These are phyloP conservation scores for Nautilus pompilius DNA, from an alignment of 1,140 invertebrate species.

Conservation along the genomic window DNA sequence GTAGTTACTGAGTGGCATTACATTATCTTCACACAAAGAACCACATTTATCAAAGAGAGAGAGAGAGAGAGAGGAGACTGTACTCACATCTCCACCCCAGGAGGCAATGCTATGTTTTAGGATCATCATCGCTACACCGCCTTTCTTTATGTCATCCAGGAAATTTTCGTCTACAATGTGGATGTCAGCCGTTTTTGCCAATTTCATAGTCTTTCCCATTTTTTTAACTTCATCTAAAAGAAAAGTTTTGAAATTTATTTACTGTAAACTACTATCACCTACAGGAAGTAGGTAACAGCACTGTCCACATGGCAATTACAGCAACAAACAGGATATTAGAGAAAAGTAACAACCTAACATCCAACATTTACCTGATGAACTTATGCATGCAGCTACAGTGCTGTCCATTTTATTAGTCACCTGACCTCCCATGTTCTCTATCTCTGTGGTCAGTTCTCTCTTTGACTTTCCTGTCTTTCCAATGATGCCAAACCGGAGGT, in stretches of 20 bases:
- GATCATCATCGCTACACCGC: conserved; percentile 58
- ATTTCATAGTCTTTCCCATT: conserved; percentile 64
- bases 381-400: conserved; percentile 73
- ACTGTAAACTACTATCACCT: no score
- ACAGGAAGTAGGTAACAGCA: no score
- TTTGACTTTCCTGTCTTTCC: conserved; percentile 62
- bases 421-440: conserved; percentile 73
- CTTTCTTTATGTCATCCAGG: conserved; percentile 57
- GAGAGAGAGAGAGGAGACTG: no score
- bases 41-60: no score
- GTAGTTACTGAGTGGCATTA: no score
- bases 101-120: conserved; percentile 71
- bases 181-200: conserved; percentile 69
- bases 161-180: conserved; percentile 78
- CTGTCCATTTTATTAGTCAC: conserved; percentile 66
- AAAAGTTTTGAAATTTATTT: no score
- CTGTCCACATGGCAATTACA: no score
- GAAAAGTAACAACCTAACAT: no score
- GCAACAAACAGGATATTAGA: no score
- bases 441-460: conserved; percentile 66
- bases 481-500: conserved; percentile 75
- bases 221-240: conserved; percentile 67
- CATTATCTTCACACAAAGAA: no score
- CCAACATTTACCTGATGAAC: conserved; percentile 62
- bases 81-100: conserved; percentile 75